Conservation (phyloP, 2,888 invertebrate genomes). For the Ceriagrion tenellum region DNA sequence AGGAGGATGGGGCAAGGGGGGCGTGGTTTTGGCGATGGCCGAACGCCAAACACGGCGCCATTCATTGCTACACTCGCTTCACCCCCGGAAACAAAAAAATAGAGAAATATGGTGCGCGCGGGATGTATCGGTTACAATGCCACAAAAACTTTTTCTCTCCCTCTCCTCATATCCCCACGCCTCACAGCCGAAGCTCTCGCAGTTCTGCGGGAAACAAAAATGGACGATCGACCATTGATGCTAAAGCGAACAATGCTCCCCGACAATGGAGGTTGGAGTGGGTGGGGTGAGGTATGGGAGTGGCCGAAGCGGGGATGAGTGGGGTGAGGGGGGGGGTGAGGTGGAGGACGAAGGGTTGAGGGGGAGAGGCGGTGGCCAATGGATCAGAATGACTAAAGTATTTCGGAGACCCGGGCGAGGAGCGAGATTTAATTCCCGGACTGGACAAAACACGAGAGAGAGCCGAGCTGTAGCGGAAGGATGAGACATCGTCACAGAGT, state of each 20-base stretch:
- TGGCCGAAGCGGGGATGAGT: not conserved
- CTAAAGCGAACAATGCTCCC: slow-evolving; percentile 16
- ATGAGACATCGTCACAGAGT: not conserved
- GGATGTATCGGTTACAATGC: slow-evolving; percentile 30
- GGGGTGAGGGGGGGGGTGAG: not conserved
- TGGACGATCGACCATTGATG: not conserved
- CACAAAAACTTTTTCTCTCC: not conserved
- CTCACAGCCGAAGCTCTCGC: not conserved
- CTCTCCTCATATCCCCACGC: not conserved
- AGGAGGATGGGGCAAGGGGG: not conserved
- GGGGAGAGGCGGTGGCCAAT: not conserved
- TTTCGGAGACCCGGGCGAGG: not conserved
- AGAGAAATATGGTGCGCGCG: not conserved
- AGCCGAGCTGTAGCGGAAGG: not conserved
- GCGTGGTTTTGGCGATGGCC: not conserved
- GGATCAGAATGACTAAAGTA: not conserved
- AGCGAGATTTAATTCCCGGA: not conserved
- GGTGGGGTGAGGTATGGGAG: no score
- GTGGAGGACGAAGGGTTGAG: not conserved
- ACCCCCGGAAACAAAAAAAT: slow-evolving; percentile 1
- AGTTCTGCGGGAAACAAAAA: not conserved
- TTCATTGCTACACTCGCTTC: not conserved
- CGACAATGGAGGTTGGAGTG: not conserved
- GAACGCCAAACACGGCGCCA: slow-evolving; percentile 32
- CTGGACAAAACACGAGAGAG: not conserved